Evolutionary conservation across 2,113 vertebrate species (phyloP).

Genomic region (Cavia porcellus): DNA sequence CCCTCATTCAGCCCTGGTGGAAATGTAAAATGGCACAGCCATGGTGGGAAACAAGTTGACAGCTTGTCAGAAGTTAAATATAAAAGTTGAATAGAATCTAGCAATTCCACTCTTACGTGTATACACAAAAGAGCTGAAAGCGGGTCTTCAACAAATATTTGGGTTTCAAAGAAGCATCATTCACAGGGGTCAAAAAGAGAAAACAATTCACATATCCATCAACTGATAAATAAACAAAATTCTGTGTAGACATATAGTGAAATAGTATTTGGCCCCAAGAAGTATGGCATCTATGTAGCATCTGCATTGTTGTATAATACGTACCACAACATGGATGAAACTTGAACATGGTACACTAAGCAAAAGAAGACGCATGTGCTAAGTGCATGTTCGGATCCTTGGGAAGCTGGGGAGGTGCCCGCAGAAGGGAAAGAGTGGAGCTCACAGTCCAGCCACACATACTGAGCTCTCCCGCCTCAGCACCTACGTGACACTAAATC

Average conservation of each 20-base stretch:
- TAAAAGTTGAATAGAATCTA: conserved; percentile 10
- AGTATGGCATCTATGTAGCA: not conserved
- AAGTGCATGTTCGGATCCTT: not conserved
- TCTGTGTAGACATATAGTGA: not conserved
- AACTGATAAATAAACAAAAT: not conserved
- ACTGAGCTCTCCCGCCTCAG: not conserved
- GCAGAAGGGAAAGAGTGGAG: not conserved
- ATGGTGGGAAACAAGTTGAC: not conserved
- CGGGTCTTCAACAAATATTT: conserved; percentile 15
- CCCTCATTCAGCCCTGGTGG: not conserved
- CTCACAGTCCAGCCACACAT: not conserved
- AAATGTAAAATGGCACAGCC: not conserved
- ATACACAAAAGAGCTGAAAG: not conserved
- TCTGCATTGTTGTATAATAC: not conserved
- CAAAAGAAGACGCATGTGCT: not conserved
- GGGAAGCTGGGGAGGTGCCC: not conserved
- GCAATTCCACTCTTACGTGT: not conserved
- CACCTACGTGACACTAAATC: rapidly evolving
- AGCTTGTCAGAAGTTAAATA: not conserved
- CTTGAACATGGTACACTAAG: not conserved
- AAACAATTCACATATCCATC: not conserved
- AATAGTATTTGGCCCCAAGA: not conserved
- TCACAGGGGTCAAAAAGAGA: not conserved
- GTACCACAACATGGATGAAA: not conserved
- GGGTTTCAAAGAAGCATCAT: not conserved